Evolutionary conservation across 2,888 invertebrate species (phyloP).

Genomic region (Chrysodeixis includens): DNA sequence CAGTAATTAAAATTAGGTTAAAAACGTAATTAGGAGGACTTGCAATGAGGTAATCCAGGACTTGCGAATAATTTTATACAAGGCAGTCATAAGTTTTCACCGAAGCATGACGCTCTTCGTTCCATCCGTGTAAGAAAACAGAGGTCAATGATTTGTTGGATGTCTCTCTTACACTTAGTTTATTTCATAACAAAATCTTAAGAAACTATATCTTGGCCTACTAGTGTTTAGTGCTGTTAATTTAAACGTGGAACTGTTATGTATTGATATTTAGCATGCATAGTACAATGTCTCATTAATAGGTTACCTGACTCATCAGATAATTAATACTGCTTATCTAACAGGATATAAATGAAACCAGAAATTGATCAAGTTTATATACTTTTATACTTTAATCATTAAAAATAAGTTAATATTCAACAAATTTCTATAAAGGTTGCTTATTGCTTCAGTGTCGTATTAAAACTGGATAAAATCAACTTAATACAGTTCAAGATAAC

Average conservation of each 20-base stretch:
- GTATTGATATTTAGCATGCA: no score
- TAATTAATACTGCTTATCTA: not conserved
- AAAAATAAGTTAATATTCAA: slow-evolving; percentile 45
- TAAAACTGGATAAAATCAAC: slow-evolving; percentile 36
- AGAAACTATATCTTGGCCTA: no score
- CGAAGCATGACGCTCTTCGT: not conserved
- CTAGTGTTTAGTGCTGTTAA: no score
- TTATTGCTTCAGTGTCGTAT: slow-evolving; percentile 36
- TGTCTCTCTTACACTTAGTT: no score
- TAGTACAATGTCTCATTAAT: no score
- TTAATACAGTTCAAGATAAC: slow-evolving; percentile 31
- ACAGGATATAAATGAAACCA: slow-evolving; percentile 30
- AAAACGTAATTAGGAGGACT: no score
- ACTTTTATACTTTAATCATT: slow-evolving; percentile 41
- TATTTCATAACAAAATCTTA: no score
- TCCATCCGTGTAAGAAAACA: not conserved
- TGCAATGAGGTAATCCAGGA: not conserved
- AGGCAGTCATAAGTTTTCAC: not conserved
- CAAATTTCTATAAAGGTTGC: slow-evolving; percentile 43
- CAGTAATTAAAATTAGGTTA: no score
- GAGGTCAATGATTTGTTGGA: not conserved
- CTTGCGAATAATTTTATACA: not conserved
- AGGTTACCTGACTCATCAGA: not conserved
- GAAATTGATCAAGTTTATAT: slow-evolving; percentile 36
- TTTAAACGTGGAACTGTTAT: no score